Evolutionary conservation across 2,888 invertebrate genomes (phyloP).

Genomic region (Pilophorus perplexus): DNA sequence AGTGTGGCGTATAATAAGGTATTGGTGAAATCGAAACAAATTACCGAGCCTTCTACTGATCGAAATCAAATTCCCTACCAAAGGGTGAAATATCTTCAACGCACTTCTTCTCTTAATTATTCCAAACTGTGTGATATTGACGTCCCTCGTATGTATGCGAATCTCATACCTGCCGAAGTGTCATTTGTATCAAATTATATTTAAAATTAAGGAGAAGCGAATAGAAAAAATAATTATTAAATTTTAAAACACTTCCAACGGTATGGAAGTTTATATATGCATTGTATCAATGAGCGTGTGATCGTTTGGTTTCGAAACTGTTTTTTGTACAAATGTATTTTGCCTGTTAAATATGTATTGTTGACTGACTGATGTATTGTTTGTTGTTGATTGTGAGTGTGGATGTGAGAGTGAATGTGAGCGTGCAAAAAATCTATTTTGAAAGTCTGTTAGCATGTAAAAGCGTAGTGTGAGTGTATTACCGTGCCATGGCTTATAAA

Average conservation of each 20-base stretch:
- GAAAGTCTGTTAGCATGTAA: slow-evolving; percentile 40
- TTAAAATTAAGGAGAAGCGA: slow-evolving; percentile 24
- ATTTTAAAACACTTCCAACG: slow-evolving; percentile 50
- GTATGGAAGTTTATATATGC: slow-evolving; percentile 50
- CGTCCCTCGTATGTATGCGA: slow-evolving; percentile 50
- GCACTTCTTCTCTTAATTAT: slow-evolving; percentile 46
- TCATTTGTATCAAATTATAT: slow-evolving; percentile 45
- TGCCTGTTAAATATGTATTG: slow-evolving; percentile 47
- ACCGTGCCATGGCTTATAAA: slow-evolving; percentile 39
- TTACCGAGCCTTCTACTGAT: slow-evolving; percentile 21
- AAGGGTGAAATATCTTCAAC: slow-evolving; percentile 27
- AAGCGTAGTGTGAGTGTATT: slow-evolving; percentile 36
- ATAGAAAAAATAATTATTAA: slow-evolving; percentile 38
- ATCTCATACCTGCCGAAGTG: slow-evolving; percentile 50
- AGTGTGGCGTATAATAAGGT: slow-evolving; percentile 32
- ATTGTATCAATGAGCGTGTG: slow-evolving; percentile 51
- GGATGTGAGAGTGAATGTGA: slow-evolving; percentile 46
- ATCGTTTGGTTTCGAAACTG: slow-evolving; percentile 46
- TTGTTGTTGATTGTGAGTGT: slow-evolving; percentile 43
- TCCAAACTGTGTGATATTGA: slow-evolving; percentile 50
- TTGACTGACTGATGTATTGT: slow-evolving; percentile 45
- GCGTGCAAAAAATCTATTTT: slow-evolving; percentile 40
- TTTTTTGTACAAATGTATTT: slow-evolving; percentile 48
- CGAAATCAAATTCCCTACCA: slow-evolving; percentile 1
- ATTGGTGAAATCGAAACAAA: slow-evolving; percentile 24